Percentiles rank a stretch among this genome's conserved stretches.
These are phyloP conservation scores for Choristoneura fumiferana DNA, from an alignment of 1,140 invertebrate species.

Conservation along the genomic window DNA sequence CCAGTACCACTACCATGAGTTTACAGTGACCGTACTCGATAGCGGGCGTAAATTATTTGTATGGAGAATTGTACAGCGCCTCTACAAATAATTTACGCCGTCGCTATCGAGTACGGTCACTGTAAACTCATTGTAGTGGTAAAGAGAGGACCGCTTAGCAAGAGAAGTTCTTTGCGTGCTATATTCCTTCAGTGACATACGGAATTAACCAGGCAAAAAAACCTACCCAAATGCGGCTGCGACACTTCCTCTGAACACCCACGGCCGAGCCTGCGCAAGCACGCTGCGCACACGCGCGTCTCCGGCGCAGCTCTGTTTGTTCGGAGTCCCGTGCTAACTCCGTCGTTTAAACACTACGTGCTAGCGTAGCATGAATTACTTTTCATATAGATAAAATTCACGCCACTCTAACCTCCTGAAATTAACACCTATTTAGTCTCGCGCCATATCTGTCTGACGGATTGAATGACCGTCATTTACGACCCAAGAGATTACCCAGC, in stretches of 20 bases:
- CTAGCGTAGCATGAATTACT: constrained; percentile 75
- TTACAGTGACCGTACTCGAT: too few species aligned
- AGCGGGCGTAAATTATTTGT: too few species aligned
- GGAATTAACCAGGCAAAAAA: too few species aligned
- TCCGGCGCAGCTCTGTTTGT: constrained; percentile 60
- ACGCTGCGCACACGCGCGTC: constrained; percentile 37
- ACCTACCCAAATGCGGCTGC: neutral
- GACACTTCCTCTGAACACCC: neutral
- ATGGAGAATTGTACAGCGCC: too few species aligned
- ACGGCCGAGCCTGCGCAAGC: neutral
- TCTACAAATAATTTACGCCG: too few species aligned
- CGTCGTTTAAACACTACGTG: constrained; percentile 73
- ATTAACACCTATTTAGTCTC: constrained; percentile 75
- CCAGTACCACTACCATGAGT: too few species aligned
- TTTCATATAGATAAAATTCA: constrained; percentile 79
- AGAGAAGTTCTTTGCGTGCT: too few species aligned
- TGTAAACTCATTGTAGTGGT: too few species aligned
- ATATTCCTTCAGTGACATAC: too few species aligned
- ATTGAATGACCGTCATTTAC: constrained; percentile 44
- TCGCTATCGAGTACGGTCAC: too few species aligned
- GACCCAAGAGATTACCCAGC: constrained; percentile 27
- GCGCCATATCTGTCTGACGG: constrained; percentile 46
- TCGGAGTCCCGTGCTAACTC: constrained; percentile 74
- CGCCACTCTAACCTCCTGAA: constrained; percentile 77
- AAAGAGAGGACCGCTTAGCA: too few species aligned